A percentile compares a stretch with the other conserved stretches of the same genome.
These are phyloP conservation scores for Tinamus major DNA, from an alignment of 2,797 vertebrate species.

Conservation along the genomic window DNA sequence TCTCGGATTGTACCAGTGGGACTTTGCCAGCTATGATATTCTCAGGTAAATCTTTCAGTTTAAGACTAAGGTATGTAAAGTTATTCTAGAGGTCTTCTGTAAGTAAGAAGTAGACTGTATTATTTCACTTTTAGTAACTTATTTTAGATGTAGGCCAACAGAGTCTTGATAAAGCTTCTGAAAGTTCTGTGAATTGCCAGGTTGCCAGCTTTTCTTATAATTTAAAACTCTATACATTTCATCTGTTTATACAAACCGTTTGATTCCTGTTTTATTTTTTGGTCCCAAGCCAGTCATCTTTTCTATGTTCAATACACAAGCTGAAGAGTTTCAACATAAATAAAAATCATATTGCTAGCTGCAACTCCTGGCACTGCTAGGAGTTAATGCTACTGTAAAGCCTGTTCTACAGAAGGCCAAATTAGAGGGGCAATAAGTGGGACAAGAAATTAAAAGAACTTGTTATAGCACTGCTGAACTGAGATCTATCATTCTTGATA, in stretches of 20 bases:
- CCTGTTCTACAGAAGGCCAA: background rate
- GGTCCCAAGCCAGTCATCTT: background rate
- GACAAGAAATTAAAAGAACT: background rate
- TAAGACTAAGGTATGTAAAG: background rate
- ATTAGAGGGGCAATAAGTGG: background rate
- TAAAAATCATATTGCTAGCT: background rate
- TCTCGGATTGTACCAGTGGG: constrained; percentile 97
- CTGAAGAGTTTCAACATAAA: background rate
- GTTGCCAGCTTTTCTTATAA: background rate
- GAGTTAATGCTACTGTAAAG: background rate
- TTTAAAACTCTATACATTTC: background rate
- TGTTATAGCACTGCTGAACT: background rate
- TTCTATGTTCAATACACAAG: background rate
- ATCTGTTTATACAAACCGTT: background rate
- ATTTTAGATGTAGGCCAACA: background rate
- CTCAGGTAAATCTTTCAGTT: constrained; percentile 86
- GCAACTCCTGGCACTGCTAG: background rate
- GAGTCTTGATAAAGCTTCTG: background rate
- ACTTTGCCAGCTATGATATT: constrained; percentile 96
- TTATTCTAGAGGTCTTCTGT: background rate
- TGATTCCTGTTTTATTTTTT: background rate
- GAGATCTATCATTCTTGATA: background rate
- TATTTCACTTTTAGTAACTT: constrained; percentile 9
- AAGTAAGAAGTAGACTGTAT: background rate
- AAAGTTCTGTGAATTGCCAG: background rate